Conservation (phyloP, 2,797 vertebrate genomes). For the Tiaroga cobitis region DNA sequence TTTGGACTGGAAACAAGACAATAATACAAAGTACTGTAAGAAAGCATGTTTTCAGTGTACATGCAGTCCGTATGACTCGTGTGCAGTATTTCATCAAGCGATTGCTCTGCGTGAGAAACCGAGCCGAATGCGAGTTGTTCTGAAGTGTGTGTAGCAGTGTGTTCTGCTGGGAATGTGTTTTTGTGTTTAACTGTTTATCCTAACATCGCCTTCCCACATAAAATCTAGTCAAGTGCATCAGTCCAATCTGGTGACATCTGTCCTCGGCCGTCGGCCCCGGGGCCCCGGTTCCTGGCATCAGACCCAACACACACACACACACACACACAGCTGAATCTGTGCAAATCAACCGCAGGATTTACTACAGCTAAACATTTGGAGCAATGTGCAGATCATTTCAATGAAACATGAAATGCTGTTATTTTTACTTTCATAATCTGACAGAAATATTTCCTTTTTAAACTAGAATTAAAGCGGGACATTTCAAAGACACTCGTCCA, state of each 20-base stretch:
- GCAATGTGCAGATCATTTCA: background rate
- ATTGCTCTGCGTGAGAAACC: background rate
- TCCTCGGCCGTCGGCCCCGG: constrained; percentile 79
- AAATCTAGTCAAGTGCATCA: constrained; percentile 87
- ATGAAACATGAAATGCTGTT: background rate
- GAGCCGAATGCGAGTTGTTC: constrained; percentile 20
- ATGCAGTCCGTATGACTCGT: no score
- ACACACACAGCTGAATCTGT: background rate
- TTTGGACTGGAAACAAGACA: no score
- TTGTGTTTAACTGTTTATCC: constrained; percentile 78
- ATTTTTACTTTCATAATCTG: background rate
- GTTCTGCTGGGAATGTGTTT: constrained; percentile 73
- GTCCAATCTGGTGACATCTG: constrained; percentile 93
- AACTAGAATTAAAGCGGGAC: no score
- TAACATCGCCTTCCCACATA: constrained; percentile 80
- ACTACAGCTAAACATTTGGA: background rate
- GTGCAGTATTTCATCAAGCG: background rate
- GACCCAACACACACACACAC: no score
- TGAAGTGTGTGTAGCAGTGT: constrained; percentile 58
- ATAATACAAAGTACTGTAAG: no score
- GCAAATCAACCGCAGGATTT: background rate
- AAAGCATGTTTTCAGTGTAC: no score
- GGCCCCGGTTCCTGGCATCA: constrained; percentile 66
- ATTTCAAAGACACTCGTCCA: background rate
- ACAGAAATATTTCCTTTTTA: background rate